A percentile compares a stretch with the other conserved stretches of the same genome.
These are phyloP conservation scores for Centrocercus urophasianus DNA, from an alignment of 2,113 vertebrate genomes.

Conservation along the genomic window DNA sequence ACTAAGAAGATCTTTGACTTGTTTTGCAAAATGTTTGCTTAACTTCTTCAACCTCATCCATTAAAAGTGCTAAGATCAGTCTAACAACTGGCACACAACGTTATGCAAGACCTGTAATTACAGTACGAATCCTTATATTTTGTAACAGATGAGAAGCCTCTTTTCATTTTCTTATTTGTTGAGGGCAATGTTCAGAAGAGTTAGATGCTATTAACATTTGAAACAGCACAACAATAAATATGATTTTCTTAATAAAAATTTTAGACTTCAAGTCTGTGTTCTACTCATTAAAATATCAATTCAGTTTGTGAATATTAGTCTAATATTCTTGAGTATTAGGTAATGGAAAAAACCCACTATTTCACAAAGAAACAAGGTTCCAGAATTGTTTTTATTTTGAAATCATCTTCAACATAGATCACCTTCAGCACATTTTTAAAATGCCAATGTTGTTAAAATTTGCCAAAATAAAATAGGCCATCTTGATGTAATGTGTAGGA, in stretches of 20 bases:
- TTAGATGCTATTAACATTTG: not conserved
- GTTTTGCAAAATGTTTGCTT: slow-evolving; percentile 43
- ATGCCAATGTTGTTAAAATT: not conserved
- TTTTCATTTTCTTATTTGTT: slow-evolving; percentile 27
- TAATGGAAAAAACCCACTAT: not conserved
- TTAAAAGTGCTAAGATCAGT: not conserved
- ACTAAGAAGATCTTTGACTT: slow-evolving; percentile 34
- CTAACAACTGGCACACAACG: not conserved
- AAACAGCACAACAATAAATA: not conserved
- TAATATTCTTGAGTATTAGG: not conserved
- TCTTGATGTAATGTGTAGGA: not conserved
- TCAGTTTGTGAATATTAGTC: not conserved
- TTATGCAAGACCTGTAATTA: not conserved
- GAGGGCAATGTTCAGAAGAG: slow-evolving; percentile 33
- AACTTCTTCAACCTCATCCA: not conserved
- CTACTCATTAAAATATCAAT: not conserved
- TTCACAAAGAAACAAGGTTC: not conserved
- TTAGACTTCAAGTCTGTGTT: not conserved
- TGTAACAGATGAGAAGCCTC: slow-evolving; percentile 3
- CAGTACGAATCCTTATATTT: not conserved
- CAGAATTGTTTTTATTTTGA: not conserved
- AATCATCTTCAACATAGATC: not conserved
- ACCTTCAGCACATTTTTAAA: not conserved
- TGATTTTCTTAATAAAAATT: not conserved
- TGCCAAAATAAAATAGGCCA: not conserved